Percentiles rank a stretch among this genome's conserved stretches.
Evolutionary conservation across 2,797 vertebrate species (phyloP).

Genomic region (Dendrocincla tyrannina): DNA sequence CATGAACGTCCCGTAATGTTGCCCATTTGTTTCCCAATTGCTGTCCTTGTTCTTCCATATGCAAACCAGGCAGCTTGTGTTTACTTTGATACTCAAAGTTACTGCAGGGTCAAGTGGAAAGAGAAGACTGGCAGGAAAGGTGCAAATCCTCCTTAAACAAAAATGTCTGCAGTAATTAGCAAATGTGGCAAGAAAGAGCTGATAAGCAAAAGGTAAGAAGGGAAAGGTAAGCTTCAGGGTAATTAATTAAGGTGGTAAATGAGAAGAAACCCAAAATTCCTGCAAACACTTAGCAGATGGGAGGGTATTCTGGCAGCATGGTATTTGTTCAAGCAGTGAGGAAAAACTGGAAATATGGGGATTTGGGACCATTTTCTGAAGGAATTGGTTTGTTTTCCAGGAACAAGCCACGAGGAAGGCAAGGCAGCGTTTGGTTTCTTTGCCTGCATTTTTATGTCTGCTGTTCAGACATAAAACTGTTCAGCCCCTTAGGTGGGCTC

Average conservation of each 20-base stretch:
- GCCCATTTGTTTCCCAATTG: not conserved
- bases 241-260: conserved; percentile 23
- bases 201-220: conserved; percentile 16
- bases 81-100: not conserved
- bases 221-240: conserved; percentile 12
- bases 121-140: conserved; percentile 12
- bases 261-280: not conserved
- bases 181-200: not conserved
- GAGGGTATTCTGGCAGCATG: not conserved
- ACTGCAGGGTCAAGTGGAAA: not conserved
- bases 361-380: not conserved
- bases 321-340: not conserved
- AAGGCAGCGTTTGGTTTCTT: not conserved
- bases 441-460: not conserved
- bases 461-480: not conserved
- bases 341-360: not conserved
- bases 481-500: not conserved
- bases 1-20: rapidly evolving
- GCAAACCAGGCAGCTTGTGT: not conserved
- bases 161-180: conserved; percentile 11
- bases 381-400: not conserved
- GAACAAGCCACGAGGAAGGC: not conserved
- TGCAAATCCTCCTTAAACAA: conserved; percentile 1
- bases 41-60: not conserved
- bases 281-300: conserved; percentile 18